Conservation (phyloP, 2,797 vertebrate genomes). For the Glossophaga mutica region DNA sequence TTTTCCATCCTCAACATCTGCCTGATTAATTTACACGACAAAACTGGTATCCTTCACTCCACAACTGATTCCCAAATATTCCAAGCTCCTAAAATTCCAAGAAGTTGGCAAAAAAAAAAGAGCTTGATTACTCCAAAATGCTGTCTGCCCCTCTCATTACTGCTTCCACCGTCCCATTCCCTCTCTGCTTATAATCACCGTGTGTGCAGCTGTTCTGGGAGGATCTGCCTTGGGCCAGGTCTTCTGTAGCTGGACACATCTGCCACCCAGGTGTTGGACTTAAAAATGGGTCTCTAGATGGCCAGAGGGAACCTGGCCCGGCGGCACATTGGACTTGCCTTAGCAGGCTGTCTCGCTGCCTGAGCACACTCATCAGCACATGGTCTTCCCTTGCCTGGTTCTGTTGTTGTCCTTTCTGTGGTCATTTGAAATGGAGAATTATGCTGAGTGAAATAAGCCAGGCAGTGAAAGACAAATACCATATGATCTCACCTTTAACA, state of each 20-base stretch:
- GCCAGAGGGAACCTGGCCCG: background rate
- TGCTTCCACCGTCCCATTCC: background rate
- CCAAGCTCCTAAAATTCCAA: conserved; percentile 38
- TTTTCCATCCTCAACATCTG: conserved; percentile 56
- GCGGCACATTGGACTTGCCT: background rate
- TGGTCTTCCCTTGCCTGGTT: background rate
- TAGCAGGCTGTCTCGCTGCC: background rate
- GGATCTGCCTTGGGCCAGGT: conserved; percentile 14
- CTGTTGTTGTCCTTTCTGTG: background rate
- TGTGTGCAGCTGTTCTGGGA: conserved; percentile 24
- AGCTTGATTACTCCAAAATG: conserved; percentile 40
- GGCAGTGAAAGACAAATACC: too few species aligned
- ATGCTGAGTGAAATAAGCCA: too few species aligned
- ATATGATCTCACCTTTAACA: too few species aligned
- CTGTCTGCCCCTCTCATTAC: background rate
- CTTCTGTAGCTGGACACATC: conserved; percentile 7
- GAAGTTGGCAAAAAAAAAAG: background rate
- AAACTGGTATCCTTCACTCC: conserved; percentile 17
- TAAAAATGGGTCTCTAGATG: background rate
- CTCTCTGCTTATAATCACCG: background rate
- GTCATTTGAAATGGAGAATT: background rate
- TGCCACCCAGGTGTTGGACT: conserved; percentile 53
- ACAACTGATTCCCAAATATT: conserved; percentile 45
- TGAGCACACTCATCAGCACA: background rate
- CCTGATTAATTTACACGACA: conserved; percentile 35